Percentiles rank a stretch among this genome's conserved stretches.
phyloP scores from a whole-genome alignment of 2,888 invertebrate species.

The Synergus japonicus region DNA sequence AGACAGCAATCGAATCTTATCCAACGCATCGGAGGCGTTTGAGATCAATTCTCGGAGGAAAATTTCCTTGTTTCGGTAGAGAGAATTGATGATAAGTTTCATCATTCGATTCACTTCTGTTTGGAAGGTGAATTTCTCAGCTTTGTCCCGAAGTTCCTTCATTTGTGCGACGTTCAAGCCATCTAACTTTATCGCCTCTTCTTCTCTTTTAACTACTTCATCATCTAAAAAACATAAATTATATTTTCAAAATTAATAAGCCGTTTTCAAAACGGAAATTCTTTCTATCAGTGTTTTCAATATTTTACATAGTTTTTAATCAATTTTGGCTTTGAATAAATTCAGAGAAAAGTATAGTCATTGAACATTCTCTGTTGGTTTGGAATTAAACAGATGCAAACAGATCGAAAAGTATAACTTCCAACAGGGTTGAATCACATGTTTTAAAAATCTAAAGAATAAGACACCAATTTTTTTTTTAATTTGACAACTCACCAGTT shows the following conservation, averaged over 20 bases:
- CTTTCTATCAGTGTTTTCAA: no score
- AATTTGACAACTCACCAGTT: slow-evolving; percentile 83
- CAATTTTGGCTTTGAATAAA: background rate
- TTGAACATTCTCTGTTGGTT: no score
- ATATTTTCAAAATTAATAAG: background rate
- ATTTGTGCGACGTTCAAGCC: slow-evolving; percentile 96
- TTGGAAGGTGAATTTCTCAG: slow-evolving; percentile 94
- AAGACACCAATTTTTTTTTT: background rate
- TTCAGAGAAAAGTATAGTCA: background rate
- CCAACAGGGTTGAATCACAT: no score
- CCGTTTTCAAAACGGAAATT: background rate
- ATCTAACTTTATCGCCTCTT: slow-evolving; percentile 97
- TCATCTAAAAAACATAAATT: slow-evolving; percentile 82
- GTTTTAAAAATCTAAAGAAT: no score
- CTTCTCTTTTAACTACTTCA: slow-evolving; percentile 93
- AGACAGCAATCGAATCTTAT: slow-evolving; percentile 96
- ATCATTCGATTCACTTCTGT: slow-evolving; percentile 99
- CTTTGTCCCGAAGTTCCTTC: slow-evolving; percentile 92
- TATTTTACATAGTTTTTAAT: no score
- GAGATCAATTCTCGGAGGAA: slow-evolving; percentile 98
- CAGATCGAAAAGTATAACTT: no score
- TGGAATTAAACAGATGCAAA: no score
- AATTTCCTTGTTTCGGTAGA: slow-evolving; percentile 99
- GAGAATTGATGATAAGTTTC: slow-evolving; percentile 99
- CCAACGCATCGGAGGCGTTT: slow-evolving; percentile 98